Conservation (phyloP, 2,888 invertebrate species). For the Drosophila nr. medialis region DNA sequence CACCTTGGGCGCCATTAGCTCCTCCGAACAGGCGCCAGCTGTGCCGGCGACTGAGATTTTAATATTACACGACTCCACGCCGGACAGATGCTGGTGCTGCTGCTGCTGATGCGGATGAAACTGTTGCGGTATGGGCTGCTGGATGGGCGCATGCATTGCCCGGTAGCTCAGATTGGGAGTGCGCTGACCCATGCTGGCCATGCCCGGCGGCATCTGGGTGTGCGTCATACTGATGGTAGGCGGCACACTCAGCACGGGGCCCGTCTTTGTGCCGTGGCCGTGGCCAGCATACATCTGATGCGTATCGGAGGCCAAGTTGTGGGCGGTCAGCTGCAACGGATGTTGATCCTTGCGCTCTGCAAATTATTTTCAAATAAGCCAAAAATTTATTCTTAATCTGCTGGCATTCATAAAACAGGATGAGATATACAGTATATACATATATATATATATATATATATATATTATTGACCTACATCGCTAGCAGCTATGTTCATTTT, state of each 20-base stretch:
- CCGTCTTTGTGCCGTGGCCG: conserved; percentile 45
- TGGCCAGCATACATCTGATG: conserved; percentile 63
- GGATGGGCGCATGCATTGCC: conserved; percentile 48
- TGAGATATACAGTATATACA: no score
- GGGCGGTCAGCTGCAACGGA: conserved; percentile 73
- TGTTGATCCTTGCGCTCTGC: conserved; percentile 82
- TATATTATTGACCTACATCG: neutral
- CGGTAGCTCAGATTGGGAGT: conserved; percentile 71
- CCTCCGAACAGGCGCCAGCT: conserved; percentile 35
- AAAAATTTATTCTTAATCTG: neutral
- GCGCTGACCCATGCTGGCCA: conserved; percentile 71
- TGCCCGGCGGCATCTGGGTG: conserved; percentile 79
- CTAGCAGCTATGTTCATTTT: neutral
- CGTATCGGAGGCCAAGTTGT: conserved; percentile 77
- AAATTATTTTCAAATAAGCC: neutral
- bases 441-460: no score
- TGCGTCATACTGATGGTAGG: conserved; percentile 75
- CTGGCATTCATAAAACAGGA: no score
- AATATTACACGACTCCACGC: conserved; percentile 56
- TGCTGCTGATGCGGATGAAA: conserved; percentile 24
- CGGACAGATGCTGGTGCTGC: conserved; percentile 23
- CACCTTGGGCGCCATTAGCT: conserved; percentile 73
- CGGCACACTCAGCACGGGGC: conserved; percentile 75
- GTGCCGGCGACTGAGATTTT: conserved; percentile 53
- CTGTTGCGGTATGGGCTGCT: conserved; percentile 63